Evolutionary conservation across 2,113 vertebrate species (phyloP), one percentile per base, ranked within the genome.

Genomic region (Neolamprologus fasciatus): DNA sequence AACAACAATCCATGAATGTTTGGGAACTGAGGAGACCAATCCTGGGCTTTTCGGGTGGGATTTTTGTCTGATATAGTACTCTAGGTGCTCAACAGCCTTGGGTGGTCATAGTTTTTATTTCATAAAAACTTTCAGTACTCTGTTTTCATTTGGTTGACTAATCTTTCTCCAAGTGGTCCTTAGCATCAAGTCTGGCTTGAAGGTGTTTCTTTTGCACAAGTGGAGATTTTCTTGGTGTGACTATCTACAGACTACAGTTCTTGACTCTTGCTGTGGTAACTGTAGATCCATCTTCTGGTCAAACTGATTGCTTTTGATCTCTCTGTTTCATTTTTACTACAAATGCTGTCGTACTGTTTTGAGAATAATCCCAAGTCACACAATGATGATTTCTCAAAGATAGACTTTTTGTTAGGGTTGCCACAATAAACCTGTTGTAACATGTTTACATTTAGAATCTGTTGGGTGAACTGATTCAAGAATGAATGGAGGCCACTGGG

Each of bases 271-370:
- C 61, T 68, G 33, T 68, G 33, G 61, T 37, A 68, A 68, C 33
- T 68, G 4, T 21, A 21, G 0, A 68, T 13, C 33, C 1, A 37
- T 0, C 19, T 37, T 37, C 63, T 13, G 7, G 9, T n/a, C 31
- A 66, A 66, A 66, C 31, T 66, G 61, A 66, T n/a, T 66, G 63
- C 63, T 68, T 37, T 37, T 68, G 19, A 68, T 13, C 33, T 37
- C 66, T 71, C 6, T 42, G 8, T 71, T 71, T 71, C 5, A 9
- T 14, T 16, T 68, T 42, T 42, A 42, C 66, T 71, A 42, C 66
- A 71, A 42, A 23, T 23, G 23, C 21, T 71, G 66, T 2, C 3
- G 5, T 2, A 42, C 66, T 71, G 66, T 42, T 71, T 71, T 26
- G 37, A 71, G 37, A 71, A 23, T 71, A 45, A 71, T 71, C 66